phyloP scores from a whole-genome alignment of 2,888 invertebrate species.

The Cantharis lateralis region DNA sequence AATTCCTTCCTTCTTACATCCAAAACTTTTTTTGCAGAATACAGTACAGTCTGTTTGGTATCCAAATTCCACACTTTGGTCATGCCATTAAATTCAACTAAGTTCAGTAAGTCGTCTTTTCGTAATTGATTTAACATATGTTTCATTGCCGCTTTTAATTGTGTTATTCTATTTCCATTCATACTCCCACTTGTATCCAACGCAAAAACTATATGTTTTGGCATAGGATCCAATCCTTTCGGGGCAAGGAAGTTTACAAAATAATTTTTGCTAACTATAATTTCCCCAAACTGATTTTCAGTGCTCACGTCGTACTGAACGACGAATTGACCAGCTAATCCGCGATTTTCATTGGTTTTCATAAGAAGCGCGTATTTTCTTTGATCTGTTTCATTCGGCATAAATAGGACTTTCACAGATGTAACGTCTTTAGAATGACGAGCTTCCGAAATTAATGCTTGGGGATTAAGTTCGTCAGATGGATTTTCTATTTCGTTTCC shows the following conservation, averaged over 20 bases:
- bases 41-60: conserved; percentile 49
- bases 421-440: conserved; percentile 50
- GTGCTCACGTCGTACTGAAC: conserved; percentile 74
- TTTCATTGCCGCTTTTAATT: conserved; percentile 70
- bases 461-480: conserved; percentile 53
- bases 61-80: conserved; percentile 61
- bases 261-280: conserved; percentile 68
- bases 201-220: conserved; percentile 73
- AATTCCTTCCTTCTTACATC: background rate
- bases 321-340: conserved; percentile 67
- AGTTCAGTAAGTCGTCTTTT: conserved; percentile 67
- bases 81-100: conserved; percentile 65
- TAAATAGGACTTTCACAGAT: conserved; percentile 52
- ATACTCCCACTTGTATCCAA: conserved; percentile 78
- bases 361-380: conserved; percentile 56
- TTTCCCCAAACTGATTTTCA: conserved; percentile 65
- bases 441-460: conserved; percentile 43
- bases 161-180: conserved; percentile 68
- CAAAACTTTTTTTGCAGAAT: background rate
- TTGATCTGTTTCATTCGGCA: conserved; percentile 64
- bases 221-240: conserved; percentile 61
- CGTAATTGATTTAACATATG: conserved; percentile 67
- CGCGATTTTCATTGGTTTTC: conserved; percentile 52
- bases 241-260: conserved; percentile 79
- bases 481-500: conserved; percentile 65